phyloP scores from a whole-genome alignment of 2,888 invertebrate species.

The Andrena hattorfiana region DNA sequence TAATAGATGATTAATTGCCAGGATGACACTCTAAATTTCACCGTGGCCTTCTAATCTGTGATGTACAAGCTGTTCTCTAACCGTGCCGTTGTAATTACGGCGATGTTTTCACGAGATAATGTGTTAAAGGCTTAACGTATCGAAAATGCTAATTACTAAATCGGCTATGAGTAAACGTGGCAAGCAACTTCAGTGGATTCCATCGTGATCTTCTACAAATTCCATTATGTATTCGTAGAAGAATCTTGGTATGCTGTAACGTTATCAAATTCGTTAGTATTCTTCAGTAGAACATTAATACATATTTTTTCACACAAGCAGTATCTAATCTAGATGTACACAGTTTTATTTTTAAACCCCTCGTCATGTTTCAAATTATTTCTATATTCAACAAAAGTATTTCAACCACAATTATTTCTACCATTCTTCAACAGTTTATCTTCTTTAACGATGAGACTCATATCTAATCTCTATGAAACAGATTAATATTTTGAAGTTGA shows the following conservation, averaged over 20 bases:
- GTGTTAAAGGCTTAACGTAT: conserved; percentile 41
- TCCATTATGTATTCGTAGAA: background rate
- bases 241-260: background rate
- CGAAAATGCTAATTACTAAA: conserved; percentile 56
- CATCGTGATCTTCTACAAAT: background rate
- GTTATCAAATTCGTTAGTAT: background rate
- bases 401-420: no score
- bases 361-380: no score
- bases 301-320: background rate
- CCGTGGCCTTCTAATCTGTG: conserved; percentile 58
- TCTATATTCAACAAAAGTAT: no score
- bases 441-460: no score
- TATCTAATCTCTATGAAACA: background rate
- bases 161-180: conserved; percentile 5
- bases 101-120: conserved; percentile 53
- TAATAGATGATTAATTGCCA: conserved; percentile 83
- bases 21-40: conserved; percentile 81
- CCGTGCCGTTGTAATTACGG: conserved; percentile 59
- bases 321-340: background rate
- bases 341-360: background rate
- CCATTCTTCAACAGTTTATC: no score
- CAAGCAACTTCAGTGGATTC: conserved; percentile 2
- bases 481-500: background rate
- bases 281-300: background rate
- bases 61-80: conserved; percentile 43